These are phyloP conservation scores for Hofmannophila pseudospretella DNA, from an alignment of 2,888 invertebrate genomes.

Conservation along the genomic window DNA sequence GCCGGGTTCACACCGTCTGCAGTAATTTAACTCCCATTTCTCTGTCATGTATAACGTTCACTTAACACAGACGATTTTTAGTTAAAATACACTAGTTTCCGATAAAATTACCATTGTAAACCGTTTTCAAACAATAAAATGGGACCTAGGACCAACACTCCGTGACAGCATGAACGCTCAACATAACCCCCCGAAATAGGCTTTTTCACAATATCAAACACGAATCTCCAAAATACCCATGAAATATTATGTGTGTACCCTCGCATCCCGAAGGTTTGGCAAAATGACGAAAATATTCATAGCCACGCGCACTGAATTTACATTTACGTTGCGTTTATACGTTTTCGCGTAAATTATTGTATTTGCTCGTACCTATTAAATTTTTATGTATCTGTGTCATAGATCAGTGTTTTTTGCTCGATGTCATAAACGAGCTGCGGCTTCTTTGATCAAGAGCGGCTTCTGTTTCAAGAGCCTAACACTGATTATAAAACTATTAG, in stretches of 20 bases:
- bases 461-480: background rate
- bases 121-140: too few species aligned
- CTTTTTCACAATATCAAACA: too few species aligned
- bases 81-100: too few species aligned
- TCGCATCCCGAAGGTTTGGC: constrained; percentile 17
- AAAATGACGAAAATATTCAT: constrained; percentile 44
- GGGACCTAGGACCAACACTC: too few species aligned
- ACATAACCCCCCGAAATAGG: too few species aligned
- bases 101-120: too few species aligned
- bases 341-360: constrained; percentile 23
- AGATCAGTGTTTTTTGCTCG: background rate
- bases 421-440: background rate
- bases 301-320: constrained; percentile 39
- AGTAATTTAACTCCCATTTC: too few species aligned
- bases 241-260: constrained; percentile 10
- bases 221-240: constrained; percentile 12
- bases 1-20: too few species aligned
- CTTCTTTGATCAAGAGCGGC: background rate
- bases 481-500: background rate
- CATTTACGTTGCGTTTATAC: constrained; percentile 23
- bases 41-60: too few species aligned
- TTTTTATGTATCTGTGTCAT: constrained; percentile 1
- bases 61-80: too few species aligned
- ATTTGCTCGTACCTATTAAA: constrained; percentile 12
- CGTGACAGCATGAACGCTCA: too few species aligned